Percentiles rank a stretch among this genome's conserved stretches.
Conservation (phyloP, 2,888 invertebrate genomes). For the Aquatica leii region DNA sequence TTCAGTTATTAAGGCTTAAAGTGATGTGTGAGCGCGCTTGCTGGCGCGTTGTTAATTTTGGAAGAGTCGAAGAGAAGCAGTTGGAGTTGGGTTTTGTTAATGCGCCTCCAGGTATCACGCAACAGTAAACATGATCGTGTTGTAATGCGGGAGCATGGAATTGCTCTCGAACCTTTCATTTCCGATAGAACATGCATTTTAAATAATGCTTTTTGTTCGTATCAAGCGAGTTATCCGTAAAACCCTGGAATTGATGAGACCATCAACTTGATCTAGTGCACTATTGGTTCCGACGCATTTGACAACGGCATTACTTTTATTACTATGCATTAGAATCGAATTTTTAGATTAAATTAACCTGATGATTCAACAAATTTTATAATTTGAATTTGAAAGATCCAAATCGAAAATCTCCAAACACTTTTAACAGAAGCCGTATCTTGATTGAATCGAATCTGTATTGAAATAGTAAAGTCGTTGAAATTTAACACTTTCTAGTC, state of each 20-base stretch:
- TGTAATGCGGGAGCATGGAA: constrained; percentile 37
- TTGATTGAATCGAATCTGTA: constrained; percentile 9
- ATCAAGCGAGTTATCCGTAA: constrained; percentile 43
- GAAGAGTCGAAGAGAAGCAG: constrained; percentile 26
- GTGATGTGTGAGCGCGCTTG: constrained; percentile 29
- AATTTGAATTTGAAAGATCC: constrained; percentile 14
- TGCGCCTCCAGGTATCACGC: constrained; percentile 37
- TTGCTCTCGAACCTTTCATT: constrained; percentile 39
- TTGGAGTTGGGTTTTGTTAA: constrained; percentile 31
- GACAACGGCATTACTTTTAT: constrained; percentile 40
- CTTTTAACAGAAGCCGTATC: constrained; percentile 19
- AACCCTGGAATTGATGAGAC: constrained; percentile 42
- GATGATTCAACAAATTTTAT: constrained; percentile 35
- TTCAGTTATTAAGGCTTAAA: constrained; percentile 27
- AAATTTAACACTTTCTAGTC: no score
- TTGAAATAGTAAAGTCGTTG: no score
- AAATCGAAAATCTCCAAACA: constrained; percentile 21
- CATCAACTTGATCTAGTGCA: constrained; percentile 45
- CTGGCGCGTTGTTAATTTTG: constrained; percentile 33
- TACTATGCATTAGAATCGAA: constrained; percentile 37
- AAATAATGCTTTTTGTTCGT: constrained; percentile 42
- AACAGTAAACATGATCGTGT: constrained; percentile 38
- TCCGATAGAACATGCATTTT: constrained; percentile 39
- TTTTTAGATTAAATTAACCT: constrained; percentile 38
- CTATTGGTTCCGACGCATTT: constrained; percentile 41